phyloP scores from a whole-genome alignment of 2,797 vertebrate species.

The Arnoldichthys spilopterus region DNA sequence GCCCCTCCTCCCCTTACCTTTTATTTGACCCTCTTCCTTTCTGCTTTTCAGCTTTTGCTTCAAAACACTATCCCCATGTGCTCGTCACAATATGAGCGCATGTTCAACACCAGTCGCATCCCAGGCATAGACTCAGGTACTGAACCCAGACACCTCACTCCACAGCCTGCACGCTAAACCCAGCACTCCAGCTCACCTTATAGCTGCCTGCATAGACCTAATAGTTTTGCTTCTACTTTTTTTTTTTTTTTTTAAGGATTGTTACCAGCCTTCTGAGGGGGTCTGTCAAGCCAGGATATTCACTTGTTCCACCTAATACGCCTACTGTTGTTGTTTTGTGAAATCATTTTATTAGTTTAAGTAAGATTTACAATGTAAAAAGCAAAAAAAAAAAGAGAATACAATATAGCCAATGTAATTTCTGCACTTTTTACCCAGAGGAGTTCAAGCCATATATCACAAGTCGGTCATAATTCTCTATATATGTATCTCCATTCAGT shows the following conservation, averaged over 20 bases:
- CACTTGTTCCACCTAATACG: neutral
- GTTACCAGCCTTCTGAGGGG: neutral
- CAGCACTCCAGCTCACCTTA: neutral
- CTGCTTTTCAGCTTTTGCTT: constrained; percentile 86
- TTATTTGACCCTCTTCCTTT: constrained; percentile 67
- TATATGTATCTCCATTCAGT: constrained; percentile 10
- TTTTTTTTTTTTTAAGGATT: constrained; percentile 1
- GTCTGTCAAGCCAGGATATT: neutral
- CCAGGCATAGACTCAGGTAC: constrained; percentile 87
- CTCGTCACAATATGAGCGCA: constrained; percentile 84
- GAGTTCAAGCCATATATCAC: neutral
- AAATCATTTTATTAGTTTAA: neutral
- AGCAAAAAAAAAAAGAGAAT: neutral
- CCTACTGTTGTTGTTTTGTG: neutral
- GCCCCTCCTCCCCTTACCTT: constrained; percentile 54
- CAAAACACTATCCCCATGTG: constrained; percentile 85
- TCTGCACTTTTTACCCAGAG: neutral
- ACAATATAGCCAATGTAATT: neutral
- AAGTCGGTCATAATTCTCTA: neutral
- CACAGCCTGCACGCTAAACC: constrained; percentile 9
- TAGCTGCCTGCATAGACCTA: constrained; percentile 1
- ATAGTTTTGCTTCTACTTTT: neutral
- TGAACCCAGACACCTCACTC: constrained; percentile 25
- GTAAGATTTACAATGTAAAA: neutral
- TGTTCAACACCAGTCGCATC: constrained; percentile 86